Conservation (phyloP, 2,797 vertebrate genomes). For the Gephyroberyx darwinii region DNA sequence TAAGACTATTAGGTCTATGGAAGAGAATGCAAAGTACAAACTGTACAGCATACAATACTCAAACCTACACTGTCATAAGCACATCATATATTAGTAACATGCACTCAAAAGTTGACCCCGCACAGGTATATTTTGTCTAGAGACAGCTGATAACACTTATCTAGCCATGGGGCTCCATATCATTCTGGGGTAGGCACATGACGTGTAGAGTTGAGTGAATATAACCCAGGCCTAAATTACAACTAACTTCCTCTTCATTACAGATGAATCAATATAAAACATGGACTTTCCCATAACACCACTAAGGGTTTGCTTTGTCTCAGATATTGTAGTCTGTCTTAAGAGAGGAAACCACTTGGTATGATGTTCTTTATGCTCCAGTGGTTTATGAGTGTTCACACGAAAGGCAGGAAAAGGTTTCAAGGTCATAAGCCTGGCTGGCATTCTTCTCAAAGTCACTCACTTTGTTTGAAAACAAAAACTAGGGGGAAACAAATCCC, state of each 20-base stretch:
- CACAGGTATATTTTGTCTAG: not conserved
- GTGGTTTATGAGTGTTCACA: slow-evolving; percentile 47
- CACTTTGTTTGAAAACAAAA: slow-evolving; percentile 39
- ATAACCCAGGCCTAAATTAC: too few species aligned
- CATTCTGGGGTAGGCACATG: too few species aligned
- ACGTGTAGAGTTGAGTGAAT: too few species aligned
- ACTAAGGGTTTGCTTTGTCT: not conserved
- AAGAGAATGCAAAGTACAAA: not conserved
- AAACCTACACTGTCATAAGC: not conserved
- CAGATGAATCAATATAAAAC: not conserved
- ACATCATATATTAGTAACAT: not conserved
- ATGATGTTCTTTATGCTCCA: slow-evolving; percentile 40
- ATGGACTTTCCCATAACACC: not conserved
- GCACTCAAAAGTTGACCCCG: not conserved
- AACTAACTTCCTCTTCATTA: not conserved
- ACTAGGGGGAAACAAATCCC: not conserved
- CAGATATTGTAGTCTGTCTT: not conserved
- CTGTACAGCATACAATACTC: not conserved
- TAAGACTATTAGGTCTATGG: slow-evolving; percentile 15
- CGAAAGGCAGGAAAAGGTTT: slow-evolving; percentile 56
- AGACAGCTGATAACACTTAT: too few species aligned
- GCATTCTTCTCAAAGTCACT: slow-evolving; percentile 8
- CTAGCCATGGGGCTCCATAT: too few species aligned
- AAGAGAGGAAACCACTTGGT: slow-evolving; percentile 32
- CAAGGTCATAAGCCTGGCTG: slow-evolving; percentile 40